A percentile compares a stretch with the other conserved stretches of the same genome.
Conservation (phyloP, 2,113 vertebrate genomes). For the Hemiscyllium ocellatum region DNA sequence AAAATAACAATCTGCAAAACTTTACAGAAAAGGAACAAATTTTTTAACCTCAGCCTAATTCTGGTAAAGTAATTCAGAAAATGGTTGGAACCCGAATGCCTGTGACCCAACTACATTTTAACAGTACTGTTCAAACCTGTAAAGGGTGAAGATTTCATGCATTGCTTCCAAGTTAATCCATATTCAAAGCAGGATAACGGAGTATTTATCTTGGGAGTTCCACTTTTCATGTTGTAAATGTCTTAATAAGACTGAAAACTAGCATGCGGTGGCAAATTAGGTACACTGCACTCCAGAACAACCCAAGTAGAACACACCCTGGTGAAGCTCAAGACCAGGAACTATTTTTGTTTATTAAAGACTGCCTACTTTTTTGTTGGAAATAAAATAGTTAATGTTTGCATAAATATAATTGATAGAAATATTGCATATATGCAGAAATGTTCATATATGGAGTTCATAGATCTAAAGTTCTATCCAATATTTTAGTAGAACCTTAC, state of each 20-base stretch:
- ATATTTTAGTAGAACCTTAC: not conserved
- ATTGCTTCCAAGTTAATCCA: not conserved
- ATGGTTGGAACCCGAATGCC: not conserved
- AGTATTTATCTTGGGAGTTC: not conserved
- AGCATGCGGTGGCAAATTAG: not conserved
- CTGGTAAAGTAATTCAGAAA: not conserved
- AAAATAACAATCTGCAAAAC: not conserved
- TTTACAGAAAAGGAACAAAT: not conserved
- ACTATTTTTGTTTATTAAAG: not conserved
- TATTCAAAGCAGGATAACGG: not conserved
- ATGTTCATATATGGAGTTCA: not conserved
- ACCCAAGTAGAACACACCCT: not conserved
- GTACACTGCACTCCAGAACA: not conserved
- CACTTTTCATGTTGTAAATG: not conserved
- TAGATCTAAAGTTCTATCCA: not conserved
- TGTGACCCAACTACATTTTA: not conserved
- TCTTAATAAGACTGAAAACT: not conserved
- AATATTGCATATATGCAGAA: not conserved
- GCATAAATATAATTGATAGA: not conserved
- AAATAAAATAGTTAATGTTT: not conserved
- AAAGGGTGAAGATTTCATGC: not conserved
- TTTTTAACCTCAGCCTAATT: not conserved
- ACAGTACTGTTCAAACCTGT: not conserved
- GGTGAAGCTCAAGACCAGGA: not conserved
- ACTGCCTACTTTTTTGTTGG: not conserved